A percentile compares a stretch with the other conserved stretches of the same genome.
These are phyloP conservation scores for Coracias cyanogaster DNA, from an alignment of 2,797 vertebrate species.

Conservation along the genomic window DNA sequence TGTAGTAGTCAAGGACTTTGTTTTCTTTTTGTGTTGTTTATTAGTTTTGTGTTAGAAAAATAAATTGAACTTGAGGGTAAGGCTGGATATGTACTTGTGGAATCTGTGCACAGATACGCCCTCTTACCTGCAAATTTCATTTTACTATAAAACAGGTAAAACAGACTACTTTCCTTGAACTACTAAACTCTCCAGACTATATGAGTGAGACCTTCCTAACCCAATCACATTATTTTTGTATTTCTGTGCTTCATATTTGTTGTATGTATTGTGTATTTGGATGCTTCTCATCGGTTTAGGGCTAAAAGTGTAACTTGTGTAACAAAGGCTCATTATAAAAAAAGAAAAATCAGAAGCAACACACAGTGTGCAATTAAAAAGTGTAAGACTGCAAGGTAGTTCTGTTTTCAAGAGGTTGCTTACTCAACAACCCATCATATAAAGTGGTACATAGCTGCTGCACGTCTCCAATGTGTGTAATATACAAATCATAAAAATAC, in stretches of 20 bases:
- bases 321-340: background rate
- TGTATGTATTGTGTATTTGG: background rate
- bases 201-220: background rate
- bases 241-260: background rate
- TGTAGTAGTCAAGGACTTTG: background rate
- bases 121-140: background rate
- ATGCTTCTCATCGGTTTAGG: background rate
- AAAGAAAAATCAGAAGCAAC: background rate
- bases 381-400: background rate
- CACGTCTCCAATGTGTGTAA: background rate
- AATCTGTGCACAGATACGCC: background rate
- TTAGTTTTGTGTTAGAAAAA: background rate
- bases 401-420: background rate
- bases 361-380: background rate
- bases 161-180: background rate
- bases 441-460: background rate
- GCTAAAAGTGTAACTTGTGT: background rate
- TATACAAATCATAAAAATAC: background rate
- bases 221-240: background rate
- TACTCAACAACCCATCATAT: background rate
- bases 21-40: background rate
- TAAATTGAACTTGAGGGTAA: background rate
- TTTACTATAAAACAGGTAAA: background rate
- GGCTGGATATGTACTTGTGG: background rate
- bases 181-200: background rate